A percentile compares a stretch with the other conserved stretches of the same genome.
Conservation (phyloP, 2,797 vertebrate genomes). For the Benthosema pterotum region DNA sequence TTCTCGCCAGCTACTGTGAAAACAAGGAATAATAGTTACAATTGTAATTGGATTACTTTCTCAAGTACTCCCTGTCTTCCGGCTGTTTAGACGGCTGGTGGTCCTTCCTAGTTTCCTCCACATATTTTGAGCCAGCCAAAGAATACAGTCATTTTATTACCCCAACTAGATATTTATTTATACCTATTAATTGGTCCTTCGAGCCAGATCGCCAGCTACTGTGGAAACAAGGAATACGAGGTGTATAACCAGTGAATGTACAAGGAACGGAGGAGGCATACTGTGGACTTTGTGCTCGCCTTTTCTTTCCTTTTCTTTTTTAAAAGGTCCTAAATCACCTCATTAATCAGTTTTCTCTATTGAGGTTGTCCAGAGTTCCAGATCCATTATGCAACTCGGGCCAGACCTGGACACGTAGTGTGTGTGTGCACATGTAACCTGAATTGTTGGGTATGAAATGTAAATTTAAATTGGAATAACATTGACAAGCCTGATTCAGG, state of each 20-base stretch:
- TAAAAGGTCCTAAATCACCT: slow-evolving; percentile 52
- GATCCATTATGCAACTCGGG: slow-evolving; percentile 61
- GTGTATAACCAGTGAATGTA: neutral
- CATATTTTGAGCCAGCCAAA: too few relatives aligned
- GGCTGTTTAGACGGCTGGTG: too few relatives aligned
- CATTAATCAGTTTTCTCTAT: slow-evolving; percentile 61
- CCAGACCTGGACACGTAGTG: slow-evolving; percentile 36
- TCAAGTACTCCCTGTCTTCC: too few relatives aligned
- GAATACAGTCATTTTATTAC: too few relatives aligned
- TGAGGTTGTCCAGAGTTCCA: slow-evolving; percentile 55
- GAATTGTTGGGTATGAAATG: neutral
- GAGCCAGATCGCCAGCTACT: too few relatives aligned
- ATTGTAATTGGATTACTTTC: too few relatives aligned
- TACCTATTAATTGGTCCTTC: too few relatives aligned
- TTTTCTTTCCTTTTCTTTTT: slow-evolving; percentile 20
- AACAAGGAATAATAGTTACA: too few relatives aligned
- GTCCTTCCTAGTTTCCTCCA: too few relatives aligned
- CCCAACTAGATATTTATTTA: too few relatives aligned
- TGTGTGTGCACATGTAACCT: slow-evolving; percentile 2
- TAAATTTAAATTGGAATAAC: slow-evolving; percentile 45
- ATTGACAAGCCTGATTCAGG: slow-evolving; percentile 47
- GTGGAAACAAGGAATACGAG: too few relatives aligned
- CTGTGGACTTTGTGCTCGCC: slow-evolving; percentile 14
- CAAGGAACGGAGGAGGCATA: slow-evolving; percentile 25
- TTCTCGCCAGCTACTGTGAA: too few relatives aligned